These are phyloP conservation scores for Hypotaenidia philippensis DNA, from an alignment of 2,797 vertebrate genomes.

Conservation along the genomic window DNA sequence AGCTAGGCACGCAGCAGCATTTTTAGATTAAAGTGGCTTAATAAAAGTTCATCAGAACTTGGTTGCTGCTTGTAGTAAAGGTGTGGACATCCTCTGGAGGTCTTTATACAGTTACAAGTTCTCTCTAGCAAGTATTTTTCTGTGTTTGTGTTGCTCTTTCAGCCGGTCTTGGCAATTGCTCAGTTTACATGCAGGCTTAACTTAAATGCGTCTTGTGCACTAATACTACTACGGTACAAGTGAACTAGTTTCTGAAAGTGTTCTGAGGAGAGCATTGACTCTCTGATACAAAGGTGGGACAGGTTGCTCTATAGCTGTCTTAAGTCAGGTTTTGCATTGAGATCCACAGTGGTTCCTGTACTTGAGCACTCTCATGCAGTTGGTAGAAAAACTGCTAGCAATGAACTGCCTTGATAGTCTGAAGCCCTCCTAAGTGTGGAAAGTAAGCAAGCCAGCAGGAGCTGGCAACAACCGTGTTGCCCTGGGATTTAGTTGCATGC, in stretches of 20 bases:
- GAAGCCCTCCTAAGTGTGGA: not conserved
- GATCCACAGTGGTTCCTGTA: not conserved
- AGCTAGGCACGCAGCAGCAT: fast-evolving
- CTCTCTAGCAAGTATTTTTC: not conserved
- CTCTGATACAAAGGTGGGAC: not conserved
- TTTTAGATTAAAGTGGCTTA: not conserved
- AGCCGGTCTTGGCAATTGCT: not conserved
- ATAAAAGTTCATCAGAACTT: not conserved
- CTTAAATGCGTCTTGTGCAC: not conserved
- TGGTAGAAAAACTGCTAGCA: not conserved
- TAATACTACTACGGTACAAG: not conserved
- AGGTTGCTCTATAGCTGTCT: not conserved
- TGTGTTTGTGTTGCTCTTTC: not conserved
- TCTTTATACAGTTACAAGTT: not conserved
- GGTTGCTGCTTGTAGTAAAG: not conserved
- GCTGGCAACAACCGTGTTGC: not conserved
- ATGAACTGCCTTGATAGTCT: not conserved
- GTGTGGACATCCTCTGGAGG: not conserved
- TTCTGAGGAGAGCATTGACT: fast-evolving
- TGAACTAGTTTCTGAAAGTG: not conserved
- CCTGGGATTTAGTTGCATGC: not conserved
- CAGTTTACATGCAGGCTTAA: not conserved
- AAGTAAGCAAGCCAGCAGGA: not conserved
- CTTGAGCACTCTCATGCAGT: not conserved
- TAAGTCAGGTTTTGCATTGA: not conserved